Evolutionary conservation across 2,113 vertebrate genomes (phyloP).

Genomic region (Hirundichthys speculiger): DNA sequence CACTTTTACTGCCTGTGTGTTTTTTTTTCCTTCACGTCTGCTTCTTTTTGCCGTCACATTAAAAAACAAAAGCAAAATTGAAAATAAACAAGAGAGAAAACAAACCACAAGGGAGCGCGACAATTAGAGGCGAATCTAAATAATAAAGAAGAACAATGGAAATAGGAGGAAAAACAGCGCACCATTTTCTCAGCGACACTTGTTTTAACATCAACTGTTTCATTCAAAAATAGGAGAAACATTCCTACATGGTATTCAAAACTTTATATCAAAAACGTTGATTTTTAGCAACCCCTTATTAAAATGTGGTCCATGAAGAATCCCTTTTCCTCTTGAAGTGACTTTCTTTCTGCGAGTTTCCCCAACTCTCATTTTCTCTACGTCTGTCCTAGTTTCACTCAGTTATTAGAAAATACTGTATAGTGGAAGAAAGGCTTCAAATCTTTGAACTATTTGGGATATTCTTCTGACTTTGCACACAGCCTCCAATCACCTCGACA

Average conservation of each 20-base stretch:
- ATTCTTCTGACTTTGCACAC: slow-evolving; percentile 22
- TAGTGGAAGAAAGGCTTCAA: slow-evolving; percentile 18
- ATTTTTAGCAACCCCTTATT: slow-evolving; percentile 31
- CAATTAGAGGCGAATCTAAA: slow-evolving; percentile 22
- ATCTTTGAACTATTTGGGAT: slow-evolving; percentile 40
- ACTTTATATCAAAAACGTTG: slow-evolving; percentile 20
- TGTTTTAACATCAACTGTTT: slow-evolving; percentile 21
- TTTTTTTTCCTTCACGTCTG: slow-evolving; percentile 4
- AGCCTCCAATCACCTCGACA: slow-evolving; percentile 10
- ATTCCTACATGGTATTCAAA: not conserved
- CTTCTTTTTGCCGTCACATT: slow-evolving; percentile 18
- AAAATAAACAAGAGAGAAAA: slow-evolving; percentile 1
- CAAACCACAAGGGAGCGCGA: not conserved
- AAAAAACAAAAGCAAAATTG: not conserved
- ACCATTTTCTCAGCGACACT: not conserved
- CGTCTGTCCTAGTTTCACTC: slow-evolving; percentile 53
- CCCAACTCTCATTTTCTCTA: slow-evolving; percentile 22
- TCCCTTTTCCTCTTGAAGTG: slow-evolving; percentile 7
- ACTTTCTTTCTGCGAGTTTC: slow-evolving; percentile 2
- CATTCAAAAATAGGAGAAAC: not conserved
- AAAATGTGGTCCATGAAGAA: slow-evolving; percentile 25
- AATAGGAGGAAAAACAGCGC: not conserved
- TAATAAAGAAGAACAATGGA: not conserved
- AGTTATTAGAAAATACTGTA: slow-evolving; percentile 31
- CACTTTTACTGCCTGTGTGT: slow-evolving; percentile 39